Conservation (phyloP, 2,888 invertebrate species). For the Latrodectus hesperus region DNA sequence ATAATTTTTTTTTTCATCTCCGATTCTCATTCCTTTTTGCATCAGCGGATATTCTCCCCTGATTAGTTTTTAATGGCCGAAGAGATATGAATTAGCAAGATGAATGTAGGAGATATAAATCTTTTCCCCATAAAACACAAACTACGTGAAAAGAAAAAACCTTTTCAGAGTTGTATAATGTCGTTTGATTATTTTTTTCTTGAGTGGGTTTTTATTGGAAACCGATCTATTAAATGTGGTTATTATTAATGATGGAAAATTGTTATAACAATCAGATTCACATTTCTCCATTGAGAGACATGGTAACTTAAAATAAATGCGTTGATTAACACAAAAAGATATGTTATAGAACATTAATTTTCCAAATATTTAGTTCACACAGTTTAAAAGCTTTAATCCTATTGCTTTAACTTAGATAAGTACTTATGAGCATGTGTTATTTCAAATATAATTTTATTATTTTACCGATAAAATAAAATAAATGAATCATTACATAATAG, state of each 20-base stretch:
- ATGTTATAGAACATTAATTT: no score
- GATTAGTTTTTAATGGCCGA: constrained; percentile 68
- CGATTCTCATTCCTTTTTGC: constrained; percentile 50
- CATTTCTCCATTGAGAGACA: not conserved
- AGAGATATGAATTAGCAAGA: constrained; percentile 67
- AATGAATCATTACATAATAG: no score
- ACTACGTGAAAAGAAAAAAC: constrained; percentile 38
- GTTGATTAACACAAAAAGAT: no score
- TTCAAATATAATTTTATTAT: no score
- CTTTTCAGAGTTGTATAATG: constrained; percentile 40
- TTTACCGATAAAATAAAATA: no score
- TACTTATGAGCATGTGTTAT: no score
- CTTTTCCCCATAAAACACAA: constrained; percentile 51
- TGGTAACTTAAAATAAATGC: no score
- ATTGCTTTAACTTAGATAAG: no score
- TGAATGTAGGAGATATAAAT: constrained; percentile 56
- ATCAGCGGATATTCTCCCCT: constrained; percentile 45
- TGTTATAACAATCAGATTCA: constrained; percentile 1
- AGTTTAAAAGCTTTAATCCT: no score
- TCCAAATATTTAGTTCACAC: no score
- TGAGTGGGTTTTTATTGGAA: constrained; percentile 59
- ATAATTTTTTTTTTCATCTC: constrained; percentile 23
- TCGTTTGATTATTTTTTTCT: constrained; percentile 26
- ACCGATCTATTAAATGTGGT: constrained; percentile 63
- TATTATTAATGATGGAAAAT: constrained; percentile 26